These are phyloP conservation scores for Cheilosia vernalis DNA, from an alignment of 2,888 invertebrate genomes.

Conservation along the genomic window DNA sequence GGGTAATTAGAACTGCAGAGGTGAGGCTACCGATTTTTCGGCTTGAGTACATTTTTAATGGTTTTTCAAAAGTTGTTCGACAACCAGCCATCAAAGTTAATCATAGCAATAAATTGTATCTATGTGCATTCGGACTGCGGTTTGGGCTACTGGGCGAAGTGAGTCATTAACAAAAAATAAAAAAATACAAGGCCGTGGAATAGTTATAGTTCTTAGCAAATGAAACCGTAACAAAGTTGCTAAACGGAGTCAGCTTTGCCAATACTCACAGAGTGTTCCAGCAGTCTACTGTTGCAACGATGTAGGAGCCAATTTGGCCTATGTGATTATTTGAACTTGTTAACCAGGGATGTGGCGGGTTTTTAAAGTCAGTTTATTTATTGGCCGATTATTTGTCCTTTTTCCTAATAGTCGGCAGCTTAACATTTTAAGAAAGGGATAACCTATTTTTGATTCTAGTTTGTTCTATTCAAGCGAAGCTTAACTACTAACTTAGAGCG, in stretches of 20 bases:
- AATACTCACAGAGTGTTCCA: too few species aligned
- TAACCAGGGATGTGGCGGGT: too few species aligned
- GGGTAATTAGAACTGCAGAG: conserved; percentile 66
- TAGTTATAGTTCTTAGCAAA: conserved; percentile 27
- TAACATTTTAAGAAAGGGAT: too few species aligned
- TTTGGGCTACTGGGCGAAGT: conserved; percentile 31
- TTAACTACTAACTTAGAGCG: too few species aligned
- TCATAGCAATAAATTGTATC: conserved; percentile 65
- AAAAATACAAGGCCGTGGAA: conserved; percentile 9
- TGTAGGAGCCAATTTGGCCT: too few species aligned
- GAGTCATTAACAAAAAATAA: conserved; percentile 47
- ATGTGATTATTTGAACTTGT: too few species aligned
- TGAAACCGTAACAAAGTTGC: conserved; percentile 26
- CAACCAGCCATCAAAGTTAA: conserved; percentile 71
- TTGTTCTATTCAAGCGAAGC: too few species aligned
- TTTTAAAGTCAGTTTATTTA: too few species aligned
- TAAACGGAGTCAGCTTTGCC: background rate
- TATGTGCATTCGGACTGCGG: background rate
- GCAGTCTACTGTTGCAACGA: too few species aligned
- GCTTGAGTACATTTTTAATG: conserved; percentile 63
- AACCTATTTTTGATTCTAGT: too few species aligned
- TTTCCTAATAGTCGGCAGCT: too few species aligned
- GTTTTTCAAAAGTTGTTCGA: conserved; percentile 69
- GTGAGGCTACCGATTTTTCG: conserved; percentile 70
- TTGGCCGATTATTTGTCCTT: too few species aligned